Evolutionary conservation across 1,140 invertebrate genomes (phyloP), one percentile per base, ranked within the genome.

Genomic region (Ostrea denselamellosa): DNA sequence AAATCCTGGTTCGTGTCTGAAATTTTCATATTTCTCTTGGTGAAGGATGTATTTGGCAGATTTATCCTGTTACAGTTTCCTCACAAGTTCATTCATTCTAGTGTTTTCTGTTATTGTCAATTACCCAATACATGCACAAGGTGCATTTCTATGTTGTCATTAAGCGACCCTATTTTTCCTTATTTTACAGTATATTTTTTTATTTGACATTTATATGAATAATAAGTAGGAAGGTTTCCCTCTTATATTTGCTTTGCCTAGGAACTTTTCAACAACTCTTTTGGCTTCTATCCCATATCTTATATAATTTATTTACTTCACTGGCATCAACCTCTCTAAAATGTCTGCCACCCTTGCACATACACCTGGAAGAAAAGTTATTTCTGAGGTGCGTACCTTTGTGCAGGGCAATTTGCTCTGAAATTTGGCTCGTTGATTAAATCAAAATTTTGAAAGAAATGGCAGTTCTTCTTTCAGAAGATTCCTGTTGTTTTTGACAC

Each of bases 231-330:
- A n/a, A 71, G 25, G 68, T 68, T 68, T 28, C 65, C 25, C n/a
- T 71, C 68, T 71, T 71, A 25, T 71, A 25, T 71, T 71, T 71
- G 22, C 68, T 28, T 9, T 71, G 22, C 68, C 68, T 28, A 71
- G 68, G 25, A 71, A 71, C 68, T 34, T n/a, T 71, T 71, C 68
- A 71, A 71, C 25, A 71, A 28, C 7, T 34, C 8, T 34, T 34
- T 71, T 71, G 68, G 68, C 68, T 9, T 25, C 22, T 34, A 22
- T 71, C 68, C 68, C 68, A 28, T 71, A 28, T 71, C 68, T 71
- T 71, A 71, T 71, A 25, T 71, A 71, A 71, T 71, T 71, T 71
- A 28, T 71, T 25, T 71, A 71, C 68, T 9, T 71, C 28, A 12
- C 68, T 71, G 68, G 22, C 68, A 71, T 71, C 22, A 71, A 71